Evolutionary conservation across 2,113 vertebrate species (phyloP).

Genomic region (Phaetusa simplex): DNA sequence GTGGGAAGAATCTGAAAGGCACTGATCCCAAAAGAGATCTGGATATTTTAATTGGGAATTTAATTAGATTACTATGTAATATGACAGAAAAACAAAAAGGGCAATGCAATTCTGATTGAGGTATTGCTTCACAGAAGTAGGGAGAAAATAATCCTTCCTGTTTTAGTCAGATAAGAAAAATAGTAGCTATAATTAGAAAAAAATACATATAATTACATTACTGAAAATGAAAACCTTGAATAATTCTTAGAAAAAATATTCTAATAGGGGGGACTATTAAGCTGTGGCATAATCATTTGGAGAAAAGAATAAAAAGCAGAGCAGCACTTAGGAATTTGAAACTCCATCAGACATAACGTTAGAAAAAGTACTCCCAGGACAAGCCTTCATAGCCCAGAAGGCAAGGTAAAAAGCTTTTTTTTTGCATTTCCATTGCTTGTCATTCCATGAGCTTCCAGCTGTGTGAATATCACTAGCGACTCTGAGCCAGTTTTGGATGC

Average conservation of each 20-base stretch:
- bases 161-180: constrained; percentile 21
- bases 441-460: neutral
- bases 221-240: neutral
- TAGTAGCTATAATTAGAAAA: neutral
- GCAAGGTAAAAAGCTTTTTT: neutral
- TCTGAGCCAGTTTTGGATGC: neutral
- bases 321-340: neutral
- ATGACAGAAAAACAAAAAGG: neutral
- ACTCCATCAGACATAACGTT: neutral
- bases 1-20: neutral
- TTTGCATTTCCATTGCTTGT: neutral
- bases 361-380: neutral
- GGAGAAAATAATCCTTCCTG: constrained; percentile 30
- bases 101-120: neutral
- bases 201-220: neutral
- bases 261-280: neutral
- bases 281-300: neutral
- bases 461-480: neutral
- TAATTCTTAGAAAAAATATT: neutral
- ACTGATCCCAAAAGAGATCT: neutral
- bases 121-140: neutral
- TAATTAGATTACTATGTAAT: neutral
- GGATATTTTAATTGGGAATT: neutral
- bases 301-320: neutral
- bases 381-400: neutral